Base-by-base conservation (phyloP, 2,888 invertebrate genomes). In the Argyresthia albistria region DNA sequence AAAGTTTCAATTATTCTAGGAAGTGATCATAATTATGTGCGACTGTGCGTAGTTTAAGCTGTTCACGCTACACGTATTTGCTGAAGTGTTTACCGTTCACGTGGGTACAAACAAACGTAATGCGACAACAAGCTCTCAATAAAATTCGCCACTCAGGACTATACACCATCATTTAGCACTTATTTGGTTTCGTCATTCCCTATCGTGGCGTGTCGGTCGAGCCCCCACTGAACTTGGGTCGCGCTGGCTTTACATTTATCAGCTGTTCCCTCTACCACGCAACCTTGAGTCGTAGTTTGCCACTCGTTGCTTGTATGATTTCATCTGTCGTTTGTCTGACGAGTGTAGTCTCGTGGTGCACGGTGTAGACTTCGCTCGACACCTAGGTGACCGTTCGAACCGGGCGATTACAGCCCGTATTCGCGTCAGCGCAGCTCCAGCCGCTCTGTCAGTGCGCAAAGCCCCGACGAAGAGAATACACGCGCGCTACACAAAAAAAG, bases 181-280 rank as follows among this genome's bases (percentile, higher is more conserved):
- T 4, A 25, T 25, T 25, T 6, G 25, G 25, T 25, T 25, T 25
- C 25, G 25, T 25, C 25, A 25, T 25, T 15, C 46, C 4, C 14
- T 12, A 10, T 60, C 60, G 63, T 65, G 55, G 57, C 57, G 67
- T 66, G 61, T 54, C 61, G 58, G 75, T 52, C 81, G 69, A 81
- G 80, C 78, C 80, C 75, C 80, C 78, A 63, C 51, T 70, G 73
- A 75, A 76, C 75, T 75, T 73, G 67, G 63, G 25, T 61, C 46
- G 42, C 42, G 12, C 12, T 42, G 42, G n/a, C 42, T 42, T n/a
- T 7, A 6, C 25, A 25, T 25, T n/a, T 25, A 25, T 25, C 25
- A 25, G 25, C 25, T 25, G 25, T 25, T 25, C 6, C 25, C 42
- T n/a, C 42, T 42, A 42, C 42, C 42, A 42, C 12, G 42, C 42